Evolutionary conservation across 2,888 invertebrate genomes (phyloP).

Genomic region (Melanotus villosus): DNA sequence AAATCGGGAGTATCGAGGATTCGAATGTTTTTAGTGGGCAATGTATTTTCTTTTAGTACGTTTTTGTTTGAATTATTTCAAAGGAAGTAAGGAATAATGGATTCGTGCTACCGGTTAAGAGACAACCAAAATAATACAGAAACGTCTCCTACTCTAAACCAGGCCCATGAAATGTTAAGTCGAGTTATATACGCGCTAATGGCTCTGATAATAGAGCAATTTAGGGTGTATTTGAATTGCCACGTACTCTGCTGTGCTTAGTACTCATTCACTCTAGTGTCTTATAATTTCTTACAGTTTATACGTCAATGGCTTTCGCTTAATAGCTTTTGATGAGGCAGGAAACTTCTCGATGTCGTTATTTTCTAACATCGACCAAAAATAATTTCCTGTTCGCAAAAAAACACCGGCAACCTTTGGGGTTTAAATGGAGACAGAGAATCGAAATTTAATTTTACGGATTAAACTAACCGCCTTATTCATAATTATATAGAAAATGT

Average conservation of each 20-base stretch:
- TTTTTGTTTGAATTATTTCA: neutral
- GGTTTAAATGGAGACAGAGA: neutral
- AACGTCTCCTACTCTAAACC: constrained; percentile 51
- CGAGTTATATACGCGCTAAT: constrained; percentile 60
- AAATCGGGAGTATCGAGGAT: neutral
- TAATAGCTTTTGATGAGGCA: constrained; percentile 28
- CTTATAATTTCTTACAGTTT: constrained; percentile 22
- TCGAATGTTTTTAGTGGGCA: neutral
- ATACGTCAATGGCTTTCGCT: constrained; percentile 13
- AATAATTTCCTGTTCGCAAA: constrained; percentile 26
- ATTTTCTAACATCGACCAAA: constrained; percentile 1
- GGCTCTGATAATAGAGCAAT: constrained; percentile 62
- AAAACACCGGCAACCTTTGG: neutral
- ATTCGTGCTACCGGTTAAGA: neutral
- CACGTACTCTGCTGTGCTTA: constrained; percentile 30
- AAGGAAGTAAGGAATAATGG: neutral
- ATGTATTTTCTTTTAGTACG: neutral
- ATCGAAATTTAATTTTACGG: no score
- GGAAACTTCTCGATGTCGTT: constrained; percentile 12
- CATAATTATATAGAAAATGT: constrained; percentile 6
- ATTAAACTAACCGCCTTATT: neutral
- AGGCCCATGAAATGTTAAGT: constrained; percentile 57
- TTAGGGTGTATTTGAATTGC: constrained; percentile 53
- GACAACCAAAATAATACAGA: constrained; percentile 18
- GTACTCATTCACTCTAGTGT: constrained; percentile 6